phyloP scores from a whole-genome alignment of 2,888 invertebrate species.

The Plagodis pulveraria region DNA sequence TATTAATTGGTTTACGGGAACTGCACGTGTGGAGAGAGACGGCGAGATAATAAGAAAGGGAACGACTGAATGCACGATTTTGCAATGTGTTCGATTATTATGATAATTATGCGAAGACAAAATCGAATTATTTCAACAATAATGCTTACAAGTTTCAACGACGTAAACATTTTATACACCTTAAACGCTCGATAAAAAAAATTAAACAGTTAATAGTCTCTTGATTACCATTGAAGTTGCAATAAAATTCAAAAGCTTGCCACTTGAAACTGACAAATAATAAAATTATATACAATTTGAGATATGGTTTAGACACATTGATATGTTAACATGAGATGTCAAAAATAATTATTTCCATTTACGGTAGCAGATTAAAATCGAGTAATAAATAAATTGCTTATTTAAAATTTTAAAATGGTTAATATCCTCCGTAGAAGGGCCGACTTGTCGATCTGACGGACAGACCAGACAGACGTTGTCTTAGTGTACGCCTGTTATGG shows the following conservation, averaged over 20 bases:
- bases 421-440: slow-evolving; percentile 68
- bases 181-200: slow-evolving; percentile 3
- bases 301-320: slow-evolving; percentile 18
- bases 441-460: slow-evolving; percentile 58
- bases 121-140: slow-evolving; percentile 58
- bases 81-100: slow-evolving; percentile 71
- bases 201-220: not conserved
- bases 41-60: slow-evolving; percentile 55
- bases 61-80: slow-evolving; percentile 64
- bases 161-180: slow-evolving; percentile 19
- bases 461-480: slow-evolving; percentile 64
- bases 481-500: slow-evolving; percentile 46
- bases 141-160: slow-evolving; percentile 23
- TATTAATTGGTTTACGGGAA: slow-evolving; percentile 72
- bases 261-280: slow-evolving; percentile 7
- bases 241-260: slow-evolving; percentile 7
- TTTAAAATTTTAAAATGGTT: slow-evolving; percentile 74
- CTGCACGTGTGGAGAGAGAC: slow-evolving; percentile 66
- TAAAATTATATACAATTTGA: slow-evolving; percentile 11
- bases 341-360: slow-evolving; percentile 65
- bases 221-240: not conserved
- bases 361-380: slow-evolving; percentile 47
- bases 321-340: slow-evolving; percentile 44
- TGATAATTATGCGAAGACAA: slow-evolving; percentile 72
- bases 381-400: slow-evolving; percentile 68